These are phyloP conservation scores for Pipistrellus nathusii DNA, from an alignment of 2,797 vertebrate species.

Conservation along the genomic window DNA sequence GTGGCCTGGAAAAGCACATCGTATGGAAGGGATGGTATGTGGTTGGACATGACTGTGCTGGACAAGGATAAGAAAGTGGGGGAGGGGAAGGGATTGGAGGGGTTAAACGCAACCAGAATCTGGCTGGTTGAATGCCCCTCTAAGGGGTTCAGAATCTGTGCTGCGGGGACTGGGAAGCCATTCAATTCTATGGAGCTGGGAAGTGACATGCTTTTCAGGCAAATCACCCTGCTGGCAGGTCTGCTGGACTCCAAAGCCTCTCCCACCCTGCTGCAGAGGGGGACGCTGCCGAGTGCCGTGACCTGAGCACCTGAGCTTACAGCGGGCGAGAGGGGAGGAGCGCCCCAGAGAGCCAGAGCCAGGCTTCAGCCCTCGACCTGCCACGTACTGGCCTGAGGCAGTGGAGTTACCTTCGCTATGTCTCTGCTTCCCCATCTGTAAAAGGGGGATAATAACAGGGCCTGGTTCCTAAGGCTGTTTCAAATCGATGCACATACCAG, in stretches of 20 bases:
- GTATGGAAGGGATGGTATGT: neutral
- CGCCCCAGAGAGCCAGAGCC: neutral
- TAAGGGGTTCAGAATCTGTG: neutral
- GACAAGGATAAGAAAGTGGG: neutral
- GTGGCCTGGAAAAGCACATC: neutral
- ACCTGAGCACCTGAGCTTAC: rapidly evolving
- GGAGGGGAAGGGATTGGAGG: neutral
- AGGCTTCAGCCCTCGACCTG: neutral
- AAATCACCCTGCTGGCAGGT: neutral
- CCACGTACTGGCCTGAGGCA: too few species aligned
- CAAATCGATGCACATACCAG: neutral
- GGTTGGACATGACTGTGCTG: neutral
- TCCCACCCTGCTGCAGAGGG: rapidly evolving
- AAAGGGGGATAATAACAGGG: neutral
- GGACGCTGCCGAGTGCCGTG: rapidly evolving
- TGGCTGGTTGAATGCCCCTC: neutral
- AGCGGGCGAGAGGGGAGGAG: neutral
- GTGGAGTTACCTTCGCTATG: neutral
- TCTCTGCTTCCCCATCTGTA: neutral
- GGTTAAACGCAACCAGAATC: neutral
- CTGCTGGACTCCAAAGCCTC: neutral
- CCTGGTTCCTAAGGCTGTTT: neutral
- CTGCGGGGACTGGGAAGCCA: neutral
- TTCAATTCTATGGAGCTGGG: neutral
- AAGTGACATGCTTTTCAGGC: neutral